Evolutionary conservation across 2,113 vertebrate genomes (phyloP).

Genomic region (Octodon degus): DNA sequence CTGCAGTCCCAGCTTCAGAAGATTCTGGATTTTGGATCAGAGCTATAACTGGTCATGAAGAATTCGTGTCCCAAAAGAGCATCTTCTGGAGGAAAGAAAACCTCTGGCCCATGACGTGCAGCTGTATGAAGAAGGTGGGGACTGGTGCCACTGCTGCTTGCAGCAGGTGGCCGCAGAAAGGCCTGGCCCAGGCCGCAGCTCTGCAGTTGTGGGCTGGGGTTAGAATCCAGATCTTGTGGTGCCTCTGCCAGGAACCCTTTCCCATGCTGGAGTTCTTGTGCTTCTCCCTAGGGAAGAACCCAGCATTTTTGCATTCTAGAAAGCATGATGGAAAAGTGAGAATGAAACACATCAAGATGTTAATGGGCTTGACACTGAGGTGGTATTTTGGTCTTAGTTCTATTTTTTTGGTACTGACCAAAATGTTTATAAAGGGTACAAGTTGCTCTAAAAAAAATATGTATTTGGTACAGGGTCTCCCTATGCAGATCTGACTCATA

Average conservation of each 20-base stretch:
- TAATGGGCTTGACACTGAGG: background rate
- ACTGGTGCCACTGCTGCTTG: background rate
- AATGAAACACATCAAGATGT: background rate
- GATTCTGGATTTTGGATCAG: background rate
- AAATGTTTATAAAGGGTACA: background rate
- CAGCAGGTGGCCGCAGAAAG: background rate
- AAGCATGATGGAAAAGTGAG: slow-evolving; percentile 10
- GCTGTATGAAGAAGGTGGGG: background rate
- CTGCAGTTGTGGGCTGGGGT: background rate
- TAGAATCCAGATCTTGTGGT: background rate
- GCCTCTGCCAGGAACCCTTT: background rate
- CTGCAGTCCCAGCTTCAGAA: background rate
- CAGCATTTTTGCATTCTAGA: background rate
- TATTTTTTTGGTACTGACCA: slow-evolving; percentile 18
- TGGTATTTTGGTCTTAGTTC: background rate
- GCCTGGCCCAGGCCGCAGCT: background rate
- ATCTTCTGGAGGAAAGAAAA: background rate
- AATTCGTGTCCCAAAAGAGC: background rate
- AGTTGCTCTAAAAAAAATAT: background rate
- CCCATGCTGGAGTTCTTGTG: slow-evolving; percentile 3
- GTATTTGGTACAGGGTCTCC: no score
- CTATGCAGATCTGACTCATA: no score
- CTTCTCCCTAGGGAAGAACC: slow-evolving; percentile 27
- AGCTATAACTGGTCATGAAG: background rate
- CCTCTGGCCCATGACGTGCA: rapidly evolving